phyloP scores from a whole-genome alignment of 2,113 vertebrate species.

The Melanerpes formicivorus region DNA sequence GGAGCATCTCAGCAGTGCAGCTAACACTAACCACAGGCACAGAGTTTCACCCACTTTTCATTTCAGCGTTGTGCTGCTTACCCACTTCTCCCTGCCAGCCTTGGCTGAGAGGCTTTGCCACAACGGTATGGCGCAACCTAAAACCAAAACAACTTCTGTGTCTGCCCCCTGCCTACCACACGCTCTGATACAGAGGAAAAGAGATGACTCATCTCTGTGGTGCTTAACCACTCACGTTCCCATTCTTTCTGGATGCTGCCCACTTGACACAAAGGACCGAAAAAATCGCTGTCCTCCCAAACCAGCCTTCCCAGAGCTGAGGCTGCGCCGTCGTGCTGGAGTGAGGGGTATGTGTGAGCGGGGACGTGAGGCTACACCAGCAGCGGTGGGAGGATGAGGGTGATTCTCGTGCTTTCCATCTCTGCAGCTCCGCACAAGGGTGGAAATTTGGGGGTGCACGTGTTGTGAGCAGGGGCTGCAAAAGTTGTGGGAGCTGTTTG shows the following conservation, averaged over 20 bases:
- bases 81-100: rapidly evolving
- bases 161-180: not conserved
- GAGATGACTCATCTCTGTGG: not conserved
- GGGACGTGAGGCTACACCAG: rapidly evolving
- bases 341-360: rapidly evolving
- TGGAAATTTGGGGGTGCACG: rapidly evolving
- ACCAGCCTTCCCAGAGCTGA: rapidly evolving
- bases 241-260: not conserved
- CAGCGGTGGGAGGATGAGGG: rapidly evolving
- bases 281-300: not conserved
- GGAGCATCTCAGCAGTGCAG: not conserved
- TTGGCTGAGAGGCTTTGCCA: rapidly evolving
- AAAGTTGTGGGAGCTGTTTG: not conserved
- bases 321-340: rapidly evolving
- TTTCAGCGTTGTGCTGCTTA: rapidly evolving
- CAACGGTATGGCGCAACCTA: rapidly evolving
- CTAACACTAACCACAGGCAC: not conserved
- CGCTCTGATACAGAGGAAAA: rapidly evolving
- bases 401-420: rapidly evolving
- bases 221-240: not conserved
- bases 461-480: rapidly evolving
- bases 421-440: not conserved
- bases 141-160: not conserved
- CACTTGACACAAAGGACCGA: rapidly evolving
- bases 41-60: rapidly evolving